A percentile compares a stretch with the other conserved stretches of the same genome.
Conservation (phyloP, 2,113 vertebrate species). For the Notarius lentiginosus region DNA sequence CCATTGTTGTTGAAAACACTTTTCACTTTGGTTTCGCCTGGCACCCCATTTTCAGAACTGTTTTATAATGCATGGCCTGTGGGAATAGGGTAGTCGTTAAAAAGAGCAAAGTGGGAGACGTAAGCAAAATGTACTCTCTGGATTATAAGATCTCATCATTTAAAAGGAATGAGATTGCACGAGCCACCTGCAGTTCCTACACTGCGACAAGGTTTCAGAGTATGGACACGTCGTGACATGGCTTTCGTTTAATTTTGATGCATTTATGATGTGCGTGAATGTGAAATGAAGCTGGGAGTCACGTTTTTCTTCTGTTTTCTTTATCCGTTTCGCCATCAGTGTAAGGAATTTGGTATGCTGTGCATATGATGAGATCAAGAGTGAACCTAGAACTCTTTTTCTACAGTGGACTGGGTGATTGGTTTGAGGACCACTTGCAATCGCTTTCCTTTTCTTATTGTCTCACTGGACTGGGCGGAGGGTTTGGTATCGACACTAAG, state of each 20-base stretch:
- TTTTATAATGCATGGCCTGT: constrained; percentile 55
- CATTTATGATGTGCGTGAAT: constrained; percentile 62
- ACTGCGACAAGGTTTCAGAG: constrained; percentile 11
- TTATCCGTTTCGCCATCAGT: background rate
- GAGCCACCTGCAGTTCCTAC: background rate
- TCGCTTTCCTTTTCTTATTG: constrained; percentile 37
- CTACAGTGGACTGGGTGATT: constrained; percentile 27
- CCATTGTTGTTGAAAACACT: constrained; percentile 58
- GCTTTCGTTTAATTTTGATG: constrained; percentile 64
- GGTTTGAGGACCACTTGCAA: constrained; percentile 36
- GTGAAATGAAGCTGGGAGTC: constrained; percentile 38
- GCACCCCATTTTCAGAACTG: constrained; percentile 45
- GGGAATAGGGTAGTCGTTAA: constrained; percentile 13
- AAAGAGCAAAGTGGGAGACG: constrained; percentile 30
- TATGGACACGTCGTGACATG: constrained; percentile 60
- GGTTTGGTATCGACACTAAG: constrained; percentile 52
- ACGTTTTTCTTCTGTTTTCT: background rate
- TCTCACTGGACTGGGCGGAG: constrained; percentile 27
- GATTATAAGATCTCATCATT: background rate
- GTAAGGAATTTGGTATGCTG: constrained; percentile 3
- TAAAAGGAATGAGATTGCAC: background rate
- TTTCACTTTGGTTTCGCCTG: constrained; percentile 50
- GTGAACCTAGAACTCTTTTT: constrained; percentile 35
- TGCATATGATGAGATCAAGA: background rate
- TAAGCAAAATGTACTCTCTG: constrained; percentile 13